phyloP scores from a whole-genome alignment of 2,888 invertebrate species.

The Drosophila hamatofila region DNA sequence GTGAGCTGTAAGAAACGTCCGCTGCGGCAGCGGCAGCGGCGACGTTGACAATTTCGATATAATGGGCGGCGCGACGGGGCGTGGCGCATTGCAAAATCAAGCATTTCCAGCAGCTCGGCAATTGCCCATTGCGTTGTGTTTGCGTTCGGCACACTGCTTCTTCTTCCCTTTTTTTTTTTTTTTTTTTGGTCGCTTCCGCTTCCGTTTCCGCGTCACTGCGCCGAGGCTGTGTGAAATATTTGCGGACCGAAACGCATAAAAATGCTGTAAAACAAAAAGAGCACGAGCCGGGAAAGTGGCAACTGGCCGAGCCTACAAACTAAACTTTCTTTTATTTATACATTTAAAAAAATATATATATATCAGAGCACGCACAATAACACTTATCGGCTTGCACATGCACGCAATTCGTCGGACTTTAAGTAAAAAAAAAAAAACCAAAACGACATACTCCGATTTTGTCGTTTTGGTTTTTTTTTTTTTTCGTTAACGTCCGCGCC shows the following conservation, averaged over 20 bases:
- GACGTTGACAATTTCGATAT: conserved; percentile 33
- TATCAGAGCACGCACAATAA: too few species aligned
- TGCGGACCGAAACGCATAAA: conserved; percentile 53
- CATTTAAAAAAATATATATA: background rate
- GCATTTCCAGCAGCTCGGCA: conserved; percentile 7
- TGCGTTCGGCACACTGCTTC: background rate
- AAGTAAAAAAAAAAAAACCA: conserved; percentile 2
- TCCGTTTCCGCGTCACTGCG: conserved; percentile 65
- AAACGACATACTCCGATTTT: too few species aligned
- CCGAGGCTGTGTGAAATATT: conserved; percentile 58
- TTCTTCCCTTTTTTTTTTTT: background rate
- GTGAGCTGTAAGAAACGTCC: conserved; percentile 56
- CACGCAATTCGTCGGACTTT: too few species aligned
- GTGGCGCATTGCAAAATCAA: conserved; percentile 23
- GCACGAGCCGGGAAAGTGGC: conserved; percentile 8
- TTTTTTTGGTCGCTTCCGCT: conserved; percentile 28
- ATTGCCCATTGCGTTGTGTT: conserved; percentile 14
- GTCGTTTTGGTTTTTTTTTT: too few species aligned
- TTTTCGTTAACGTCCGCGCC: too few species aligned
- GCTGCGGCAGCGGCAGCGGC: background rate
- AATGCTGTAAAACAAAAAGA: conserved; percentile 63
- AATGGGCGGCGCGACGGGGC: conserved; percentile 6
- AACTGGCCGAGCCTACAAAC: conserved; percentile 23
- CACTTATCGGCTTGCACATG: too few species aligned
- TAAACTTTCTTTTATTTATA: conserved; percentile 12